phyloP scores from a whole-genome alignment of 1,140 invertebrate species.

The Lordiphosa stackelbergi region DNA sequence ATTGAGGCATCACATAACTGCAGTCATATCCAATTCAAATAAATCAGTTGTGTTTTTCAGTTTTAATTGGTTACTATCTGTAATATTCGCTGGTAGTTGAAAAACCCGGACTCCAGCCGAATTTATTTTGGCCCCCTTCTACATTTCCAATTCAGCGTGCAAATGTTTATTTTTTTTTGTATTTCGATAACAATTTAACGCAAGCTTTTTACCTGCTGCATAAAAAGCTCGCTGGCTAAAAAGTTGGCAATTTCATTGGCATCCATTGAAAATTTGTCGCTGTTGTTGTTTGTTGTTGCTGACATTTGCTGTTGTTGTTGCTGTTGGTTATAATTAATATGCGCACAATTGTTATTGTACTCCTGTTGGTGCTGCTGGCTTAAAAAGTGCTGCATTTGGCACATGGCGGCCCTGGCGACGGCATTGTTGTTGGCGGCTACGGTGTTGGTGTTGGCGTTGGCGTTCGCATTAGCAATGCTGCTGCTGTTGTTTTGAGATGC shows the following conservation, averaged over 20 bases:
- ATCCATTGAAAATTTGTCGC: conserved; percentile 80
- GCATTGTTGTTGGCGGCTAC: conserved; percentile 34
- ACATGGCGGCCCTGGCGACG: conserved; percentile 62
- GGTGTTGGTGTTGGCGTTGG: conserved; percentile 36
- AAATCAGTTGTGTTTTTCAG: too few species aligned
- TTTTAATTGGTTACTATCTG: too few species aligned
- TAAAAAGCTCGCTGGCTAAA: conserved; percentile 87
- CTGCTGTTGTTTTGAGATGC: conserved; percentile 27
- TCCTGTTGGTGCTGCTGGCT: conserved; percentile 33
- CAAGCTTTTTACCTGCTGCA: conserved; percentile 82
- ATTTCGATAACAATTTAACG: conserved; percentile 4
- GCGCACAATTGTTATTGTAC: conserved; percentile 1
- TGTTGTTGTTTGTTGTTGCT: conserved; percentile 22
- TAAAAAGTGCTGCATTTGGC: conserved; percentile 69
- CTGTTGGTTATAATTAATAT: conserved; percentile 1
- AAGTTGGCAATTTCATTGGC: conserved; percentile 88
- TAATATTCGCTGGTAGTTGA: too few species aligned
- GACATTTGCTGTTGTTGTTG: conserved; percentile 8
- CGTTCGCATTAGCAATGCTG: conserved; percentile 26
- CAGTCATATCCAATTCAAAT: too few species aligned
- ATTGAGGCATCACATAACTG: too few species aligned
- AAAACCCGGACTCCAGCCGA: too few species aligned
- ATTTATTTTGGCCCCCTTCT: too few species aligned
- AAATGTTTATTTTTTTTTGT: too few species aligned
- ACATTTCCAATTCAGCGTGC: neutral